Base-by-base conservation (phyloP, 2,888 invertebrate genomes). In the Troides aeacus region DNA sequence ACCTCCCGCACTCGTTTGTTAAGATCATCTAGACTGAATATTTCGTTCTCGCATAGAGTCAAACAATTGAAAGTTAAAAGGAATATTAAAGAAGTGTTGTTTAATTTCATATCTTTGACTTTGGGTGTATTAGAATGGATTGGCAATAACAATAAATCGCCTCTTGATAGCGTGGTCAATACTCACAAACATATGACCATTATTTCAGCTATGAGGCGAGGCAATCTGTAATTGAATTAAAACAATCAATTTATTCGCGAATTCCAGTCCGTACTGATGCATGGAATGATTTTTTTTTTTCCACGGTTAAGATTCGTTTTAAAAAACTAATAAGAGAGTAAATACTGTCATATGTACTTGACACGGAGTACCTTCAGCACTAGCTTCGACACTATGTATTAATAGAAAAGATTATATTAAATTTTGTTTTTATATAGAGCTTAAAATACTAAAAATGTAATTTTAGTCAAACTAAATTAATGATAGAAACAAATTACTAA, bases 1-100 rank as follows among this genome's bases (percentile, higher is more conserved):
- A 62, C 65, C 12, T 70, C 39, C 3, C 66, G 65, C 15, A 66
- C 46, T 58, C 58, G 24, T 23, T 66, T 39, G 36, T 70, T 70
- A n/a, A 70, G 62, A 66, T 70, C 69, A 6, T 18, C 65, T 21
- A 71, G 50, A 69, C 63, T 71, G 15, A 57, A 46, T 57, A 73
- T 57, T 66, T 70, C 66, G 50, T 65, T 30, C n/a, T 57, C 24
- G 12, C 69, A 62, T 57, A 62, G 30, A 65, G 46, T 10, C 5
- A 62, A 61, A 42, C 24, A 65, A 69, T 46, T 50, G n/a, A 62
- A 21, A 56, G 10, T 46, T 17, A 68, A 50, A 59, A 68, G 10
- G 23, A 64, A 39, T 60, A 68, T 39, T 18, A 60, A 67, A 58
- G n/a, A 24, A 42, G n/a, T 42, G 23, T 60, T 68, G 23, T 7